phyloP scores from a whole-genome alignment of 2,888 invertebrate genomes.

The Altica lythri region DNA sequence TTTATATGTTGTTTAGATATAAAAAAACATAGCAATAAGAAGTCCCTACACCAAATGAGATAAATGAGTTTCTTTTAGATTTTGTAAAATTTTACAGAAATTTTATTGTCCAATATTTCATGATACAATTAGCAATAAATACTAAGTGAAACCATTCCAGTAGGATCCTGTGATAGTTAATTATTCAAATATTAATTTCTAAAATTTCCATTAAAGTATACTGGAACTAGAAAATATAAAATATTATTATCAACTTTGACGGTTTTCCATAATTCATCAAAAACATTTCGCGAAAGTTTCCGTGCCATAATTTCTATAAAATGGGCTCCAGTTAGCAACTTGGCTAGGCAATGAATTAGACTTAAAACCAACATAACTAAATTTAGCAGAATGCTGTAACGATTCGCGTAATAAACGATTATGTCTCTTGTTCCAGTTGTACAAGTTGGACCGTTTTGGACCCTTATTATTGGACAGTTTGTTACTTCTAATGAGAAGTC shows the following conservation, averaged over 20 bases:
- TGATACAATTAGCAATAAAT: no score
- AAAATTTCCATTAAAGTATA: slow-evolving; percentile 6
- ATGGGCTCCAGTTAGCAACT: slow-evolving; percentile 33
- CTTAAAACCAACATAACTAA: slow-evolving; percentile 36
- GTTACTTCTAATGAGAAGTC: slow-evolving; percentile 33
- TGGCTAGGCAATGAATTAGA: slow-evolving; percentile 35
- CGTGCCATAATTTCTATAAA: slow-evolving; percentile 29
- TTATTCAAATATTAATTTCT: slow-evolving; percentile 23
- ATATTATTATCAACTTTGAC: slow-evolving; percentile 25
- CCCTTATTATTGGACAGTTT: slow-evolving; percentile 32
- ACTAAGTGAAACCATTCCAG: no score
- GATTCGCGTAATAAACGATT: slow-evolving; percentile 36
- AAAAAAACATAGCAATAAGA: no score
- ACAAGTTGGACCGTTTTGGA: slow-evolving; percentile 32
- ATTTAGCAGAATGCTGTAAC: slow-evolving; percentile 35
- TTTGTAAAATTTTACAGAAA: no score
- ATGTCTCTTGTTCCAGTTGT: slow-evolving; percentile 39
- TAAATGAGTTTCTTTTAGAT: no score
- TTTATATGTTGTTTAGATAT: no score
- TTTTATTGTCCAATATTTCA: no score
- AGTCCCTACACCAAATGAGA: no score
- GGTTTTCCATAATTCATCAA: slow-evolving; percentile 29
- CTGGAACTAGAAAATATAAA: slow-evolving; percentile 22
- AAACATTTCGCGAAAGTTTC: slow-evolving; percentile 22
- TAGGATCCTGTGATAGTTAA: no score